Percentiles rank a stretch among this genome's conserved stretches.
Conservation (phyloP, 2,888 invertebrate genomes). For the Drosophila aldrichi region DNA sequence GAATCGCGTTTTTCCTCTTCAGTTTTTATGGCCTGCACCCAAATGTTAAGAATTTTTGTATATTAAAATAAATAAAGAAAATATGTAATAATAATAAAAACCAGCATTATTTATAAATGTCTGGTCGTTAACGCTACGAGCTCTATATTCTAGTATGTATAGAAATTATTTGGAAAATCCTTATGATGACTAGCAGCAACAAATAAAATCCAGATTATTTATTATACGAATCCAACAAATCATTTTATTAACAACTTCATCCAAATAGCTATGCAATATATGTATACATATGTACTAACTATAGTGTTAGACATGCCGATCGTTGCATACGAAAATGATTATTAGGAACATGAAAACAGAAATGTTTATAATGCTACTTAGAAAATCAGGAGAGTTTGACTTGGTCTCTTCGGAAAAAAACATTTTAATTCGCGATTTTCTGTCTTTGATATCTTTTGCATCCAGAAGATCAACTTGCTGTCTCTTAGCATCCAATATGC, state of each 20-base stretch:
- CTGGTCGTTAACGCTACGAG: background rate
- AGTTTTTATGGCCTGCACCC: conserved; percentile 2
- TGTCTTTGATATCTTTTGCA: background rate
- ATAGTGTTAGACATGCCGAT: background rate
- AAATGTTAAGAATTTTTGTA: background rate
- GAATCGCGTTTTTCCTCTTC: conserved; percentile 11
- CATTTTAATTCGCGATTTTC: too few relatives aligned
- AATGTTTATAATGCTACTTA: background rate
- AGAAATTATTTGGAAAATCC: too few relatives aligned
- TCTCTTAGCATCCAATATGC: background rate
- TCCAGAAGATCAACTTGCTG: background rate
- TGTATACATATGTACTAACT: too few relatives aligned
- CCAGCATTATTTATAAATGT: background rate
- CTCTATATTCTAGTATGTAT: too few relatives aligned
- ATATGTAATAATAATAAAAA: background rate
- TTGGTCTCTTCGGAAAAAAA: background rate
- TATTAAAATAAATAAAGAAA: background rate
- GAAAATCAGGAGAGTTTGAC: background rate
- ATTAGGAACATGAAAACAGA: background rate
- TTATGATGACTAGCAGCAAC: too few relatives aligned
- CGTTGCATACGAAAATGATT: background rate
- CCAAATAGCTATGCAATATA: too few relatives aligned
- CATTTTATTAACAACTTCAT: too few relatives aligned
- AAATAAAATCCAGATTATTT: too few relatives aligned
- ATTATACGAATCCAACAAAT: too few relatives aligned